These are phyloP conservation scores for Zaprionus ornatus DNA, from an alignment of 1,140 invertebrate genomes.

Conservation along the genomic window DNA sequence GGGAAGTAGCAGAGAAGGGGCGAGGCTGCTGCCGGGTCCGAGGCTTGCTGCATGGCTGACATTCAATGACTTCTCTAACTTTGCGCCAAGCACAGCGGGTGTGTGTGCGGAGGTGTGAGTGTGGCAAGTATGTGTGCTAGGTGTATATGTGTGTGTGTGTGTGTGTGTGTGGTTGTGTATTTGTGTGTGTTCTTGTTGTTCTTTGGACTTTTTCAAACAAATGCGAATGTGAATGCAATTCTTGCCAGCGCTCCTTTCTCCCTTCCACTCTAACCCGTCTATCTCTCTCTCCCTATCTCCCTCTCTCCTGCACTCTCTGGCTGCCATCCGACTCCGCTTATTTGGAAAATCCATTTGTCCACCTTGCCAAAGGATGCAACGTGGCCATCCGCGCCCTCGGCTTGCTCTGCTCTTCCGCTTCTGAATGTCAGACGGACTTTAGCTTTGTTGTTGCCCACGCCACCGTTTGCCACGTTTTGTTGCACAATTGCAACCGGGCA, in stretches of 20 bases:
- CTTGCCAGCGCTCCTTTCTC: slow-evolving; percentile 11
- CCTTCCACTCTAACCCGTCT: slow-evolving; percentile 26
- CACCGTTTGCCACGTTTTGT: slow-evolving; percentile 49
- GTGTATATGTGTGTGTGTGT: slow-evolving; percentile 28
- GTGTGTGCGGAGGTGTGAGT: neutral
- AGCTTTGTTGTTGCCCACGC: slow-evolving; percentile 51
- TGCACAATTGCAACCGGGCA: slow-evolving; percentile 54
- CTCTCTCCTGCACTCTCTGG: neutral
- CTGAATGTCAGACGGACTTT: slow-evolving; percentile 46
- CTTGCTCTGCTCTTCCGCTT: slow-evolving; percentile 6
- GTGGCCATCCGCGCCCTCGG: neutral
- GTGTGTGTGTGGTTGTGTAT: slow-evolving; percentile 23
- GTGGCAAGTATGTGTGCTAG: slow-evolving; percentile 30
- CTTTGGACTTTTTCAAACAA: slow-evolving; percentile 69
- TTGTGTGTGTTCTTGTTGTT: slow-evolving; percentile 56
- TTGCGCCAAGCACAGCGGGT: slow-evolving; percentile 51
- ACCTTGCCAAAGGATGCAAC: slow-evolving; percentile 47
- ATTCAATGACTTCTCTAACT: slow-evolving; percentile 81
- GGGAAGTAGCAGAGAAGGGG: neutral
- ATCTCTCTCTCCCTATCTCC: slow-evolving; percentile 28
- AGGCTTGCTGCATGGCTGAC: slow-evolving; percentile 73
- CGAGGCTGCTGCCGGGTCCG: slow-evolving; percentile 13
- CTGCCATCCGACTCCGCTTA: slow-evolving; percentile 40
- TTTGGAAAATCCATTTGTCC: slow-evolving; percentile 81
- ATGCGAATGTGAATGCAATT: slow-evolving; percentile 70